Conservation (phyloP, 2,113 vertebrate genomes). For the Mionectes macconnelli region DNA sequence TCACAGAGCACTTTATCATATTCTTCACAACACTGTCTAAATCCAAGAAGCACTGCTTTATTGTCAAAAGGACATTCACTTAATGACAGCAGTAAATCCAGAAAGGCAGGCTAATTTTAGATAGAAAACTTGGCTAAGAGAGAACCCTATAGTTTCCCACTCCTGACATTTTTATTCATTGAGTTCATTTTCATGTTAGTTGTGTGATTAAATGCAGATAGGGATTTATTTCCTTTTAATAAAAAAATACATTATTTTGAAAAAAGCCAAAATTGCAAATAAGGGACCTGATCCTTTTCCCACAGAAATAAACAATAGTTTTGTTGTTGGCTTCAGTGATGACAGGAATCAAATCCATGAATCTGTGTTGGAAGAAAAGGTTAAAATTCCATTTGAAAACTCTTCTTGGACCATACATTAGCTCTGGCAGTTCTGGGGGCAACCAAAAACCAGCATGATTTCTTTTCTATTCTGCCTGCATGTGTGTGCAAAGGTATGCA, state of each 20-base stretch:
- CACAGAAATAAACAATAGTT: conserved; percentile 70
- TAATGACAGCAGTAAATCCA: conserved; percentile 76
- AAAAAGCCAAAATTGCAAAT: conserved; percentile 67
- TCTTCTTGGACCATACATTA: conserved; percentile 60
- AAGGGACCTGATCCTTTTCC: conserved; percentile 65
- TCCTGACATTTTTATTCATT: conserved; percentile 78
- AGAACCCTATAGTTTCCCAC: conserved; percentile 70
- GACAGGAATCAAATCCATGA: conserved; percentile 43
- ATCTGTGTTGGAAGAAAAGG: conserved; percentile 62
- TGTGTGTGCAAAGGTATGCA: not conserved
- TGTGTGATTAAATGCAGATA: conserved; percentile 76
- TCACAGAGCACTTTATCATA: conserved; percentile 70
- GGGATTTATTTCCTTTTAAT: conserved; percentile 75
- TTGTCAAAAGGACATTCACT: conserved; percentile 67
- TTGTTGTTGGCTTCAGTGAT: conserved; percentile 46
- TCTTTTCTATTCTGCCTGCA: conserved; percentile 39
- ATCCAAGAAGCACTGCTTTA: conserved; percentile 71
- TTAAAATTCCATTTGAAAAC: conserved; percentile 63
- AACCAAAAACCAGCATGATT: conserved; percentile 34
- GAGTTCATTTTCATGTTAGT: conserved; percentile 75
- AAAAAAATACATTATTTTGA: conserved; percentile 61
- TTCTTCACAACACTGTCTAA: conserved; percentile 51
- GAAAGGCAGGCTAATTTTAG: conserved; percentile 74
- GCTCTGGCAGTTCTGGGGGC: conserved; percentile 46
- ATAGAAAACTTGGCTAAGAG: conserved; percentile 67